Percentiles rank a stretch among this genome's conserved stretches.
Conservation (phyloP, 2,113 vertebrate genomes). For the Alces alces region DNA sequence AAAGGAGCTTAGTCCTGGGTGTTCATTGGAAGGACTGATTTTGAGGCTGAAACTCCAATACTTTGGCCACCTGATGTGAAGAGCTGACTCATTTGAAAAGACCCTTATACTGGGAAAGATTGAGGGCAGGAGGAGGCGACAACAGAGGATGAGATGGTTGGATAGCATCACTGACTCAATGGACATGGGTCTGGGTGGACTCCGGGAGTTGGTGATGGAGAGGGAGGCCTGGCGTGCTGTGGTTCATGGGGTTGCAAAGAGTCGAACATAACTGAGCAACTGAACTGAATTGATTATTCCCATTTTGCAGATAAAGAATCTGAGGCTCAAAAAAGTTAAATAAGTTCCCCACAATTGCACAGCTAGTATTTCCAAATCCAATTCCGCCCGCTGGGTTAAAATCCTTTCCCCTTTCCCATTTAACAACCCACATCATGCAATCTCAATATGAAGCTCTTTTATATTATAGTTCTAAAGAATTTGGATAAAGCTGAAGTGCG, state of each 20-base stretch:
- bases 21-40: background rate
- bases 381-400: background rate
- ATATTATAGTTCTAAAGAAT: background rate
- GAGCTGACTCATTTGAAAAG: background rate
- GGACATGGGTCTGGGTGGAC: background rate
- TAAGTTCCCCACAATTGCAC: background rate
- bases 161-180: background rate
- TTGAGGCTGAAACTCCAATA: background rate
- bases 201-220: background rate
- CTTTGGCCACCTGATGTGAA: background rate
- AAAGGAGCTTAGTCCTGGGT: background rate
- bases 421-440: background rate
- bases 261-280: fast-evolving
- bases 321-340: background rate
- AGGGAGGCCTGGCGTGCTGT: background rate
- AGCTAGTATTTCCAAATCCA: background rate
- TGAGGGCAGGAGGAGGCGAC: background rate
- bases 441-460: background rate
- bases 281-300: background rate
- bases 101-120: background rate
- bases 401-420: background rate
- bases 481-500: background rate
- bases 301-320: background rate
- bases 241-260: background rate
- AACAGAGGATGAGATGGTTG: background rate